These are phyloP conservation scores for Trissoscelio sp. DNA, from an alignment of 2,888 invertebrate species.

Conservation along the genomic window DNA sequence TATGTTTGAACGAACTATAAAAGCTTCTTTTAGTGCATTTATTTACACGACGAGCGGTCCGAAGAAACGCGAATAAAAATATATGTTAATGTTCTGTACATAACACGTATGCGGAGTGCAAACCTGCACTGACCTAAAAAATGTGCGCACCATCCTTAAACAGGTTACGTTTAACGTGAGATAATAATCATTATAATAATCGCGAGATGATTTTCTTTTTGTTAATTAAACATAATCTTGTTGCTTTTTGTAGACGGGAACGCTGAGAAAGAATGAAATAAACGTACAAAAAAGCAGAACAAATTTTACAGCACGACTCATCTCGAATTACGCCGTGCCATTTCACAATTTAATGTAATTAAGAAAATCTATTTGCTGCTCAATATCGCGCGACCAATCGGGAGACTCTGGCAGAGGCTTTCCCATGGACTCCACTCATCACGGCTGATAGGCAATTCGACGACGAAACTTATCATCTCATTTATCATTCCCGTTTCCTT, in stretches of 20 bases:
- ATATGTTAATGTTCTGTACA: slow-evolving; percentile 41
- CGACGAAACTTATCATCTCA: slow-evolving; percentile 63
- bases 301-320: neutral
- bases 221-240: slow-evolving; percentile 4
- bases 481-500: slow-evolving; percentile 66
- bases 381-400: slow-evolving; percentile 19
- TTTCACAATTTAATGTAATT: slow-evolving; percentile 31
- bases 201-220: neutral
- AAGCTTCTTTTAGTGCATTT: slow-evolving; percentile 50
- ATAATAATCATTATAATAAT: slow-evolving; percentile 8
- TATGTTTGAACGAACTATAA: slow-evolving; percentile 51
- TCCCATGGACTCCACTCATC: slow-evolving; percentile 54
- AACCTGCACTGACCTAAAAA: slow-evolving; percentile 45
- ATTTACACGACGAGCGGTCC: slow-evolving; percentile 24
- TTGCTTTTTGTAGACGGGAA: neutral
- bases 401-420: neutral
- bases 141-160: no score
- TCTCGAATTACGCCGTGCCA: neutral
- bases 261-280: neutral
- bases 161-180: slow-evolving; percentile 25
- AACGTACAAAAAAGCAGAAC: neutral
- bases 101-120: slow-evolving; percentile 17
- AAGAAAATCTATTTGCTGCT: slow-evolving; percentile 24
- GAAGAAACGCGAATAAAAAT: slow-evolving; percentile 41
- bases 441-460: slow-evolving; percentile 47